Conservation (phyloP, 2,797 vertebrate species). For the Lagodon rhomboides region DNA sequence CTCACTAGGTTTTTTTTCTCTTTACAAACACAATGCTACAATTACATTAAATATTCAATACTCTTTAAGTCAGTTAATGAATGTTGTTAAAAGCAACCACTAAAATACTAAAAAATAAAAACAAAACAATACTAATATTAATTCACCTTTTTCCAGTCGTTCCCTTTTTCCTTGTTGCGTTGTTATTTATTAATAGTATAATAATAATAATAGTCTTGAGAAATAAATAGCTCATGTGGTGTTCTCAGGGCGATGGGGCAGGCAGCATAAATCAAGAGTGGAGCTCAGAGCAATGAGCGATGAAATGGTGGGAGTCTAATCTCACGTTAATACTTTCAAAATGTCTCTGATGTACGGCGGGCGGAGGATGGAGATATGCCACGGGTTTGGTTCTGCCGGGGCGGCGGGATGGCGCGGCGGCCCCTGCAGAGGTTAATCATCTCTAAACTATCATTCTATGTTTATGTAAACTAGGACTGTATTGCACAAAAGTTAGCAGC, state of each 20-base stretch:
- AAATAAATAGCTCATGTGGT: slow-evolving; percentile 91
- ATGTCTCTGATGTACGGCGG: slow-evolving; percentile 66
- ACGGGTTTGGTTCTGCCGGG: slow-evolving; percentile 63
- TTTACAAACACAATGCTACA: slow-evolving; percentile 94
- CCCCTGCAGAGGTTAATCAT: slow-evolving; percentile 60
- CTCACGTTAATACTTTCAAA: slow-evolving; percentile 72
- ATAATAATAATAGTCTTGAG: slow-evolving; percentile 85
- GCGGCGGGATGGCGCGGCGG: slow-evolving; percentile 26
- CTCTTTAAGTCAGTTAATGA: slow-evolving; percentile 92
- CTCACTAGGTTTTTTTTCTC: slow-evolving; percentile 88
- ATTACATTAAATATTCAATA: slow-evolving; percentile 93
- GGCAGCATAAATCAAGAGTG: slow-evolving; percentile 90
- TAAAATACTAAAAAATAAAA: slow-evolving; percentile 89
- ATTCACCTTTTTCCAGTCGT: slow-evolving; percentile 89
- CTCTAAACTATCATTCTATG: slow-evolving; percentile 65
- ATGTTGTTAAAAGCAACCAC: slow-evolving; percentile 92
- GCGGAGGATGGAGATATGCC: slow-evolving; percentile 66
- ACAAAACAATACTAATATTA: slow-evolving; percentile 87
- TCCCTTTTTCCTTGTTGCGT: slow-evolving; percentile 86
- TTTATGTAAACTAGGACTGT: slow-evolving; percentile 83
- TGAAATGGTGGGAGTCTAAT: slow-evolving; percentile 80
- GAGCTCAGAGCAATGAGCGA: slow-evolving; percentile 83
- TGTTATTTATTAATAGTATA: slow-evolving; percentile 88
- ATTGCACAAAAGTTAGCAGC: slow-evolving; percentile 83
- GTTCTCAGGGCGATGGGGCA: slow-evolving; percentile 85